Evolutionary conservation across 2,797 vertebrate species (phyloP).

Genomic region (Distichodus sexfasciatus): DNA sequence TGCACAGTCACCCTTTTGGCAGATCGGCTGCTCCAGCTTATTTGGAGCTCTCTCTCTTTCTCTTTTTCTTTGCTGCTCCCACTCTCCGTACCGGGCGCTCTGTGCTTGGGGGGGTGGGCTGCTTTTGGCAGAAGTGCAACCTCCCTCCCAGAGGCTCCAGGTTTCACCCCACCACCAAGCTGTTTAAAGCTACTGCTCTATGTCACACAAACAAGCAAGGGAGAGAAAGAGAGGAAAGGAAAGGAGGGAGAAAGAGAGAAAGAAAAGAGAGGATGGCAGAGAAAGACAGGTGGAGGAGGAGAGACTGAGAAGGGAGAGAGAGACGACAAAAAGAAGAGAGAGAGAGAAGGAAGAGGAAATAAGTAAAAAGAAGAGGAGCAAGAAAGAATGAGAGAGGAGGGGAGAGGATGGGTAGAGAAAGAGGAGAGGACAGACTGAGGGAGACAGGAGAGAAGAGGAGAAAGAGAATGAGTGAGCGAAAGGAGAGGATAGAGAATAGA

Average conservation of each 20-base stretch:
- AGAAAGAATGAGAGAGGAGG: neutral
- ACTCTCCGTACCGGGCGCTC: conserved; percentile 15
- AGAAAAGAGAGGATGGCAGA: neutral
- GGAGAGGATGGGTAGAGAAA: too few species aligned
- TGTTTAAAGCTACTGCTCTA: too few species aligned
- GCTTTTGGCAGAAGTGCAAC: conserved; percentile 39
- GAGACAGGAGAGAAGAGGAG: too few species aligned
- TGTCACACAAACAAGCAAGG: conserved; percentile 29
- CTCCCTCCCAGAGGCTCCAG: conserved; percentile 30
- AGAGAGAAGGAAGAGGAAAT: neutral
- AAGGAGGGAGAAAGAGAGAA: neutral
- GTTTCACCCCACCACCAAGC: conserved; percentile 36
- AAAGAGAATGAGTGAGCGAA: too few species aligned
- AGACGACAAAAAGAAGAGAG: neutral
- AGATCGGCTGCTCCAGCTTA: conserved; percentile 29
- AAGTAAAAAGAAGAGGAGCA: too few species aligned
- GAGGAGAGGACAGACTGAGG: too few species aligned
- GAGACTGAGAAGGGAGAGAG: neutral
- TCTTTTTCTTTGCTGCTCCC: neutral
- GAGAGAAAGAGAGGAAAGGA: neutral
- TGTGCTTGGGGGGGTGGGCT: conserved; percentile 20
- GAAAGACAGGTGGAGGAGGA: neutral
- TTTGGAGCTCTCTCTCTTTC: conserved; percentile 25
- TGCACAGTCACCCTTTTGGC: conserved; percentile 37
- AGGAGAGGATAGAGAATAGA: too few species aligned